Evolutionary conservation across 2,888 invertebrate species (phyloP).

Genomic region (Sesia apiformis): DNA sequence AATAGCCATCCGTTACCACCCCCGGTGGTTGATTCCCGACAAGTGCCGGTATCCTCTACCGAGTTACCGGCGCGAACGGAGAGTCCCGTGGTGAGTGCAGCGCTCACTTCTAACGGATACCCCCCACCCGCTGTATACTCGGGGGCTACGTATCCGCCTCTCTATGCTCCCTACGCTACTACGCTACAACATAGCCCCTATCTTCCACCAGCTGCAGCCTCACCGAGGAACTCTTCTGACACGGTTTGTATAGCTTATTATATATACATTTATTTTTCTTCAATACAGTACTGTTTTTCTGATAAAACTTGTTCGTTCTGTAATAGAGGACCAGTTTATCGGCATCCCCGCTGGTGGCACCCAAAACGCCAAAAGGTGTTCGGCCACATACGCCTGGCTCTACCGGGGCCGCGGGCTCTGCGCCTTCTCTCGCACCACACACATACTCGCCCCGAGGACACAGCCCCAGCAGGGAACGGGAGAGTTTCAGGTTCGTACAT

Average conservation of each 20-base stretch:
- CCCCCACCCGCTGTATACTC: slow-evolving; percentile 85
- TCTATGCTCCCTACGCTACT: slow-evolving; percentile 87
- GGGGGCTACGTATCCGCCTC: slow-evolving; percentile 71
- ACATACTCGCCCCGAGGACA: slow-evolving; percentile 85
- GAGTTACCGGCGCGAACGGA: slow-evolving; percentile 66
- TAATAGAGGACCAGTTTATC: slow-evolving; percentile 57
- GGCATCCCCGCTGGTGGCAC: slow-evolving; percentile 67
- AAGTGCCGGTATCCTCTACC: slow-evolving; percentile 41
- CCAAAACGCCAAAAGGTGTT: slow-evolving; percentile 65
- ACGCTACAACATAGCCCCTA: slow-evolving; percentile 83
- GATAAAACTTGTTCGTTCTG: not conserved
- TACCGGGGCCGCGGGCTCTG: slow-evolving; percentile 49
- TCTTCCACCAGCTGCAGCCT: slow-evolving; percentile 77
- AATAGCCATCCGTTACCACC: slow-evolving; percentile 50
- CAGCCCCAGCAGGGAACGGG: slow-evolving; percentile 86
- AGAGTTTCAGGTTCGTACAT: slow-evolving; percentile 84
- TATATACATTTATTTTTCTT: not conserved
- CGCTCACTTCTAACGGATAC: slow-evolving; percentile 76
- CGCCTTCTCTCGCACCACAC: slow-evolving; percentile 54
- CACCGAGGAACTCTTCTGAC: slow-evolving; percentile 77
- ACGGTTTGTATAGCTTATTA: slow-evolving; percentile 36
- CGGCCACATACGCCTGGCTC: slow-evolving; percentile 65
- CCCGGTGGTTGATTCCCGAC: slow-evolving; percentile 54
- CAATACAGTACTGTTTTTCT: slow-evolving; percentile 12
- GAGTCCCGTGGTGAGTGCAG: slow-evolving; percentile 71